phyloP scores from a whole-genome alignment of 1,140 invertebrate genomes.

The Cotesia typhae region DNA sequence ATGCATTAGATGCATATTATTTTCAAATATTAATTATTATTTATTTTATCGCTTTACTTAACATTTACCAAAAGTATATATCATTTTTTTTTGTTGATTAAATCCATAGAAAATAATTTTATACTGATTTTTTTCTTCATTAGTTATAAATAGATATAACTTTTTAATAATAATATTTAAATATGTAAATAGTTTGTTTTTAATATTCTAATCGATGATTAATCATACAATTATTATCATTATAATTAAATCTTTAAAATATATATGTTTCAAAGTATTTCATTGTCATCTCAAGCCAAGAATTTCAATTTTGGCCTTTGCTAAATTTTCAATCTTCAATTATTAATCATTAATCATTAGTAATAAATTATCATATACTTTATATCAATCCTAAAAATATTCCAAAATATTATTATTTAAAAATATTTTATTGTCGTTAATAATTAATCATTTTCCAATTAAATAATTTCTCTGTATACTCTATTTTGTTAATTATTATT shows the following conservation, averaged over 20 bases:
- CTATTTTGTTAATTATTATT: no score
- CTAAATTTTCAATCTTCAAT: no score
- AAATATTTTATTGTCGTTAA: no score
- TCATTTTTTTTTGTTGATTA: slow-evolving; percentile 25
- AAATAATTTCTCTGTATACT: no score
- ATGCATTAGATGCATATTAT: slow-evolving; percentile 50
- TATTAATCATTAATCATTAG: no score
- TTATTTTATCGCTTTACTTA: slow-evolving; percentile 36
- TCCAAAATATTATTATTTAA: no score
- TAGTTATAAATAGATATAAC: neutral
- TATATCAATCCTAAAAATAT: no score
- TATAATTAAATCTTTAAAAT: slow-evolving; percentile 43
- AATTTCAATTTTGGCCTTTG: slow-evolving; percentile 34
- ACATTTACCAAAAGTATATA: slow-evolving; percentile 48
- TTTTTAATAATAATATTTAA: no score
- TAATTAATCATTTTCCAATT: no score
- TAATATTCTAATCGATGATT: no score
- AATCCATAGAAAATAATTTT: slow-evolving; percentile 42
- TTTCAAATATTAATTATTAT: slow-evolving; percentile 28
- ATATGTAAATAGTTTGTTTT: no score
- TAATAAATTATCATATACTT: no score
- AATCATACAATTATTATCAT: slow-evolving; percentile 3
- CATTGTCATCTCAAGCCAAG: slow-evolving; percentile 35
- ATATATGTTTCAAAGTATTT: slow-evolving; percentile 54
- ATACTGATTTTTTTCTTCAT: slow-evolving; percentile 6